Evolutionary conservation across 1,140 invertebrate species (phyloP).

Genomic region (Arctopsyche grandis): DNA sequence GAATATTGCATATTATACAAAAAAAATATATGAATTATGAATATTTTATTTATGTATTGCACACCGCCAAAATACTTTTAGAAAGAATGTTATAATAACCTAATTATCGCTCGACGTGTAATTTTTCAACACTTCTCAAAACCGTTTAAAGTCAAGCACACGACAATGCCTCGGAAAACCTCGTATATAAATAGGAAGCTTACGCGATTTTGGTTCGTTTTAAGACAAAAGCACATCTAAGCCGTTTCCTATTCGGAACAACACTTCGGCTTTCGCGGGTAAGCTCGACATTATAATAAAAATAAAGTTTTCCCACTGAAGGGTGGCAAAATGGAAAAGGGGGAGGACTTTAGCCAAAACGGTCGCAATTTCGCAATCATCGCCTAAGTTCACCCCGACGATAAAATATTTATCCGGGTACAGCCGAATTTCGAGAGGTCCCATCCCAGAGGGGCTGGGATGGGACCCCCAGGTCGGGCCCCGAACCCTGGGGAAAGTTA

Average conservation of each 20-base stretch:
- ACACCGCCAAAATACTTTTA: too few species aligned
- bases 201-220: not conserved
- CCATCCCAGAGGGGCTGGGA: not conserved
- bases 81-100: too few species aligned
- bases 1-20: too few species aligned
- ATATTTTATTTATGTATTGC: too few species aligned
- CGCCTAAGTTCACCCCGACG: conserved; percentile 19
- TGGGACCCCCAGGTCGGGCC: not conserved
- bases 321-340: not conserved
- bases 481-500: not conserved
- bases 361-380: conserved; percentile 36
- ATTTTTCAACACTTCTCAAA: too few species aligned
- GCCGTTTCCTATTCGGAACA: not conserved
- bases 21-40: too few species aligned
- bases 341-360: not conserved
- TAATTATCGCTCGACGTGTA: too few species aligned
- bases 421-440: not conserved
- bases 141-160: too few species aligned
- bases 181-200: too few species aligned
- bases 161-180: too few species aligned
- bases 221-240: not conserved
- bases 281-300: conserved; percentile 35
- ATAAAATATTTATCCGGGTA: conserved; percentile 41
- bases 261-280: not conserved
- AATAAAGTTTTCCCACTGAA: conserved; percentile 19